These are phyloP conservation scores for Acipenser oxyrinchus DNA, from an alignment of 2,797 vertebrate species.

Conservation along the genomic window DNA sequence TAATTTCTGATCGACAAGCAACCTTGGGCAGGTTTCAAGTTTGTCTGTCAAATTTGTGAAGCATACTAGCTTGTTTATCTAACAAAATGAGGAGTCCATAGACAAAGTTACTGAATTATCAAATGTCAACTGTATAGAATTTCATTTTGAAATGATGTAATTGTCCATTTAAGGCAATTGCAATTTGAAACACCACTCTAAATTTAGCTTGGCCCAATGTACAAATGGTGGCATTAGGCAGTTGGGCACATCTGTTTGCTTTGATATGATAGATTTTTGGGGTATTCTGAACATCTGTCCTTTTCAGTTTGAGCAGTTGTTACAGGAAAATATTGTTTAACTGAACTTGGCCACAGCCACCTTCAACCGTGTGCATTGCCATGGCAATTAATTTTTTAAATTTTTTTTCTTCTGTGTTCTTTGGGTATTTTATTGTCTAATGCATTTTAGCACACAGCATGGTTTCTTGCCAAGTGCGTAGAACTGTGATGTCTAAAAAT, in stretches of 20 bases:
- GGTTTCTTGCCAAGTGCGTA: slow-evolving; percentile 33
- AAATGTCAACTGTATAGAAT: slow-evolving; percentile 6
- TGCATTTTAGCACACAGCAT: slow-evolving; percentile 41
- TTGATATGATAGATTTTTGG: slow-evolving; percentile 30
- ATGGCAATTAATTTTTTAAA: slow-evolving; percentile 25
- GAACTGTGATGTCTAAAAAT: slow-evolving; percentile 34
- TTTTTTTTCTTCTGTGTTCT: slow-evolving; percentile 41
- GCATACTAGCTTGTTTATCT: not conserved
- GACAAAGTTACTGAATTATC: slow-evolving; percentile 12
- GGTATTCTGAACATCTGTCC: slow-evolving; percentile 25
- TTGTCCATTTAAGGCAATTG: not conserved
- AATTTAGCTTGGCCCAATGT: slow-evolving; percentile 23
- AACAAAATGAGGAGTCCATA: slow-evolving; percentile 1
- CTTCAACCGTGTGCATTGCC: slow-evolving; percentile 24
- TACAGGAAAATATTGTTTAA: slow-evolving; percentile 15
- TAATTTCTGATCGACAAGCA: too few species aligned
- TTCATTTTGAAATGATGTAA: slow-evolving; percentile 25
- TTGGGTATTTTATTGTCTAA: slow-evolving; percentile 34
- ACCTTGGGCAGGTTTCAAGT: not conserved
- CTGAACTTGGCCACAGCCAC: slow-evolving; percentile 33
- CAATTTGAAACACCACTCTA: slow-evolving; percentile 17
- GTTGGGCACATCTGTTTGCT: slow-evolving; percentile 29
- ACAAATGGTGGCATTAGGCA: slow-evolving; percentile 17
- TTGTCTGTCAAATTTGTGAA: not conserved
- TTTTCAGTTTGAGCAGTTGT: slow-evolving; percentile 26